Conservation (phyloP, 2,113 vertebrate species). For the Scortum barcoo region DNA sequence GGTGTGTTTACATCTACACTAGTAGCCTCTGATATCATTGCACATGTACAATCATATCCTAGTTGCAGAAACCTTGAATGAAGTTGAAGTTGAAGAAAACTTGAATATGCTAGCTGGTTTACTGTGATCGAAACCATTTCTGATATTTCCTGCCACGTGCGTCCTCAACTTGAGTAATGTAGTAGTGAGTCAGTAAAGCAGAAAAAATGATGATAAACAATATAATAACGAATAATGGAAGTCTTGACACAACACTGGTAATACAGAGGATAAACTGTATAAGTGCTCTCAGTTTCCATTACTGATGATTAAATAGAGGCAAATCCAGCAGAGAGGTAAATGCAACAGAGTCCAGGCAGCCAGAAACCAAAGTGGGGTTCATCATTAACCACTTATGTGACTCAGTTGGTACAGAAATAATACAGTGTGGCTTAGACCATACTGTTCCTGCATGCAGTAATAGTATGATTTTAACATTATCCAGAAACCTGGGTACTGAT, state of each 20-base stretch:
- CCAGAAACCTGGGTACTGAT: not conserved
- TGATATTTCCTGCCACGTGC: not conserved
- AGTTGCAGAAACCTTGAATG: not conserved
- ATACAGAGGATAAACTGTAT: constrained; percentile 4
- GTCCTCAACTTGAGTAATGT: not conserved
- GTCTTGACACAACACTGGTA: not conserved
- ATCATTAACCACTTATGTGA: not conserved
- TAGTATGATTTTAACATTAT: no score
- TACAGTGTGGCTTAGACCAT: not conserved
- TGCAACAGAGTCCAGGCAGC: not conserved
- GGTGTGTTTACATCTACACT: no score
- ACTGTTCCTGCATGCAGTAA: not conserved
- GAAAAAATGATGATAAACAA: not conserved
- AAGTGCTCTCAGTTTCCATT: not conserved
- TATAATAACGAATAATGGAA: not conserved
- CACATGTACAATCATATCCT: not conserved
- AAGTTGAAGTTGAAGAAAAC: no score
- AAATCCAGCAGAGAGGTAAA: not conserved
- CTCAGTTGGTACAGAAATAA: not conserved
- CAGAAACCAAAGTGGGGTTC: not conserved
- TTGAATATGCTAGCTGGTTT: not conserved
- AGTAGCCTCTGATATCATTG: not conserved
- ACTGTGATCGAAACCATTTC: not conserved
- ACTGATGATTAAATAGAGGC: not conserved
- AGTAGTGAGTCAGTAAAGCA: not conserved